Conservation (phyloP, 92 coral and sea anemone species). For the Porites cylindrica region DNA sequence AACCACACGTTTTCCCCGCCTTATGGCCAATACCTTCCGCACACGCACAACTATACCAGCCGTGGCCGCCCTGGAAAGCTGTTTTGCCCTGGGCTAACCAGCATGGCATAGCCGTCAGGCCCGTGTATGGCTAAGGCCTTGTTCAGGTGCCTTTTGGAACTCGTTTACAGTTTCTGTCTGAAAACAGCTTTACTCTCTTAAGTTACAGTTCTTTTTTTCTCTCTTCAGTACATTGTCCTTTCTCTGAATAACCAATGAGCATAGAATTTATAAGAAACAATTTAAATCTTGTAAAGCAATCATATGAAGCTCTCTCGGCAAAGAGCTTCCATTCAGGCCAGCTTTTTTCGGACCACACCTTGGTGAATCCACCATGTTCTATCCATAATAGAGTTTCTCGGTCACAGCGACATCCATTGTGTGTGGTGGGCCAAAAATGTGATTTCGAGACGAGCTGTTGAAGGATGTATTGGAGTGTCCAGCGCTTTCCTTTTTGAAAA, state of each 20-base stretch:
- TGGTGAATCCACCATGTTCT: conserved; percentile 13
- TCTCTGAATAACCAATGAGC: conserved; percentile 9
- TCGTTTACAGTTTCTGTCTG: no score
- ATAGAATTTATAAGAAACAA: neutral
- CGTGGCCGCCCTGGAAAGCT: no score
- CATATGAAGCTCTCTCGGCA: neutral
- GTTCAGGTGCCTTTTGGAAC: no score
- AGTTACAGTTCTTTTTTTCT: neutral
- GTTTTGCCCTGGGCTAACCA: no score
- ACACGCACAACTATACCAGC: no score
- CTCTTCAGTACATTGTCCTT: neutral
- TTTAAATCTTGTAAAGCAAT: neutral
- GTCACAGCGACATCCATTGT: conserved; percentile 25
- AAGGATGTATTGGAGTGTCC: neutral
- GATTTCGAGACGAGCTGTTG: conserved; percentile 5
- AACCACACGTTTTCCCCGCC: no score
- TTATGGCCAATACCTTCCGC: no score
- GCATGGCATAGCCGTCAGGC: no score
- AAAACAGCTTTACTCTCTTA: no score
- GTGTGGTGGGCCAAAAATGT: conserved; percentile 14
- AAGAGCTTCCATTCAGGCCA: neutral
- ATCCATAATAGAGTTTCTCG: neutral
- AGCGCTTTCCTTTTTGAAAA: neutral
- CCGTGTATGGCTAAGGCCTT: no score
- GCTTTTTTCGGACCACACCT: neutral